These are phyloP conservation scores for Hippoglossus hippoglossus DNA, from an alignment of 2,797 vertebrate genomes.

Conservation along the genomic window DNA sequence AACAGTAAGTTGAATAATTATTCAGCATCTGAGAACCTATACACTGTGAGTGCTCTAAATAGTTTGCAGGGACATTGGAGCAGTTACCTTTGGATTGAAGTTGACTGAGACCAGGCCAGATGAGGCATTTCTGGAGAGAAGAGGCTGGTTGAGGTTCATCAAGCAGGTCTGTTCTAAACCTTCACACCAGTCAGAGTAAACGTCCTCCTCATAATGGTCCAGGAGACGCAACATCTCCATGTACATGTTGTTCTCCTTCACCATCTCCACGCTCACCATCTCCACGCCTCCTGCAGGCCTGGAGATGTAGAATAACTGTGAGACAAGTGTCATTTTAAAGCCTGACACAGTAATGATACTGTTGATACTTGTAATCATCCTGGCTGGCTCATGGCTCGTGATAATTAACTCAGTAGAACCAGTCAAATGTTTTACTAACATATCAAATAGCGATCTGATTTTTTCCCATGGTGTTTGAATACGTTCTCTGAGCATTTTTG, in stretches of 20 bases:
- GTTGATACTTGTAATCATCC: background rate
- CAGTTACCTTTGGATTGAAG: constrained; percentile 85
- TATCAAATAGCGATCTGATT: constrained; percentile 75
- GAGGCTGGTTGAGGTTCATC: constrained; percentile 86
- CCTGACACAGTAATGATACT: background rate
- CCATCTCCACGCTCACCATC: constrained; percentile 66
- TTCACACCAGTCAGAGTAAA: constrained; percentile 84
- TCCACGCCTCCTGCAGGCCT: constrained; percentile 75
- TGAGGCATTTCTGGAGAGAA: constrained; percentile 78
- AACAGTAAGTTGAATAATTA: background rate
- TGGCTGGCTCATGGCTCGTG: background rate
- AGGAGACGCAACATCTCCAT: constrained; percentile 83
- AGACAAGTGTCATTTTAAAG: background rate
- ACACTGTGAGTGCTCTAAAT: too few species aligned
- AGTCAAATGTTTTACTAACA: constrained; percentile 73
- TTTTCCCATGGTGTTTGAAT: constrained; percentile 84
- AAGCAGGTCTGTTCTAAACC: constrained; percentile 82
- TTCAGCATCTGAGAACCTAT: background rate
- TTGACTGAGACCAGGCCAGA: constrained; percentile 86
- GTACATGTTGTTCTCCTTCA: constrained; percentile 79
- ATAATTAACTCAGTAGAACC: background rate
- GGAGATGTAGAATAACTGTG: constrained; percentile 26
- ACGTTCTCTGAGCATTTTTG: constrained; percentile 82
- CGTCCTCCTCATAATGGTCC: constrained; percentile 79
- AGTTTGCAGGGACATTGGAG: constrained; percentile 4